Evolutionary conservation across 2,797 vertebrate genomes (phyloP).

Genomic region (Acropternis orthonyx): DNA sequence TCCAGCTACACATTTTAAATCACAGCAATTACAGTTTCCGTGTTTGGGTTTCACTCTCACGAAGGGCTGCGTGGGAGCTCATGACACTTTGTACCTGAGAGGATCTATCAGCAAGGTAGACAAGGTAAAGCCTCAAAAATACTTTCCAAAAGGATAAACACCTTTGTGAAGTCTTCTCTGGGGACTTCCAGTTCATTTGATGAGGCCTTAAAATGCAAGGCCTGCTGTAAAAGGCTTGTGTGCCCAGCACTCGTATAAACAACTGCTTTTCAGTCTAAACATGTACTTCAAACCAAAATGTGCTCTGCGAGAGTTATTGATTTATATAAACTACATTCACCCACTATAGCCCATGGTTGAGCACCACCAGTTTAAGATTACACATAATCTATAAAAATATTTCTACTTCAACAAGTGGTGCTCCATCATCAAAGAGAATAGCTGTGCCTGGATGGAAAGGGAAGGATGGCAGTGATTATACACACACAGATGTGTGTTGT

Average conservation of each 20-base stretch:
- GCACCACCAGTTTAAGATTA: conserved; percentile 14
- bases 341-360: neutral
- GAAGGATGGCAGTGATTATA: neutral
- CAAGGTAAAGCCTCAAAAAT: neutral
- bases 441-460: neutral
- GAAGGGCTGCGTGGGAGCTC: neutral
- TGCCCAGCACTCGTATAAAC: neutral
- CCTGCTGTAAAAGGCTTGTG: neutral
- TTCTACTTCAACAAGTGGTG: conserved; percentile 5
- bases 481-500: neutral
- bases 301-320: conserved; percentile 1
- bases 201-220: neutral
- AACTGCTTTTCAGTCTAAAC: conserved; percentile 28
- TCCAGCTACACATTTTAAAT: neutral
- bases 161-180: neutral
- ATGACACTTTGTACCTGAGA: neutral
- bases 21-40: neutral
- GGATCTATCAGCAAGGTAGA: neutral
- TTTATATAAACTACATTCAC: conserved; percentile 7
- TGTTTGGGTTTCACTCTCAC: neutral
- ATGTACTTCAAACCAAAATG: neutral
- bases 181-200: neutral
- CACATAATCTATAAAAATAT: conserved; percentile 13
- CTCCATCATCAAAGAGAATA: neutral
- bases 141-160: neutral